Base-by-base conservation (phyloP, 2,888 invertebrate genomes). In the Drosophila mettleri region DNA sequence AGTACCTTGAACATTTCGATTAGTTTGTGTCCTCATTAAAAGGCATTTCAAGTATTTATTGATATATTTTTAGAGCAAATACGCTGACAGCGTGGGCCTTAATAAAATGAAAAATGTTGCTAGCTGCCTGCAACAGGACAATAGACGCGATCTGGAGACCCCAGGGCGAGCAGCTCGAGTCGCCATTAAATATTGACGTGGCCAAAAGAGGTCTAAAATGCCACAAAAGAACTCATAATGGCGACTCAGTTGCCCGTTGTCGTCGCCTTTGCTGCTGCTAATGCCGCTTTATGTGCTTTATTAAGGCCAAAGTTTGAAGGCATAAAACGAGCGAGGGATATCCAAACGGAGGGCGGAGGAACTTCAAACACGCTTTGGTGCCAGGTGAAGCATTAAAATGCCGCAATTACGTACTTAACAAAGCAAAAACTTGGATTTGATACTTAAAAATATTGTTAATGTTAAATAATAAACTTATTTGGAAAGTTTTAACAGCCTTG, bases 141-240 rank as follows among this genome's bases (percentile, higher is more conserved):
- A 63, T 49, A 39, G 22, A 34, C 31, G 8, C n/a, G 29, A 16
- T 18, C 10, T 45, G 10, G 16, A 0, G 18, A 8, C 20, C 22
- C 48, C 18, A 12, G 58, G 66, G 43, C 22, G 5, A 2, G 36
- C 20, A 24, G 29, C 87, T 71, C 45, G 64, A 62, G 66, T 67
- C 69, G 63, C 59, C 84, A 85, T 85, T 84, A 85, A 85, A 85
- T 79, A 88, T 85, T 88, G 82, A 85, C 73, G 82, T 72, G 74
- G 68, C 70, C 86, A 88, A 85, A 85, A 86, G 71, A 69, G 74
- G 78, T 68, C 88, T 74, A 76, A 80, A 88, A 85, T 75, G 86
- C 86, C 81, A 80, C 84, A 85, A 88, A 88, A 85, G 85, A 88
- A 86, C 76, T 84, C 86, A 80, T 85, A 85, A 85, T 88, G 70